phyloP scores from a whole-genome alignment of 2,113 vertebrate genomes.

The Bos taurus region ARS-UCD2.0 NC_037340.1:2271501-2272000 shows the following conservation, averaged over 20 bases:
- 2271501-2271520: constrained; percentile 31
- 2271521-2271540: constrained; percentile 35
- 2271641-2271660: background rate
- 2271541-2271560: constrained; percentile 20
- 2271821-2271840: background rate
- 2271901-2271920: background rate
- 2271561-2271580: background rate
- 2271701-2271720: background rate
- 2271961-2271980: constrained; percentile 68
- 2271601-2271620: background rate
- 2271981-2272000: constrained; percentile 54
- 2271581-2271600: background rate
- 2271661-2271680: background rate
- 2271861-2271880: background rate
- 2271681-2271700: background rate
- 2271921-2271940: background rate
- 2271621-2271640: background rate
- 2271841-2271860: background rate
- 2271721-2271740: background rate
- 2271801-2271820: background rate
- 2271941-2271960: constrained; percentile 52
- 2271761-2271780: background rate
- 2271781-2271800: background rate
- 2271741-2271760: background rate
- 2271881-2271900: background rate